Percentiles rank a stretch among this genome's conserved stretches.
phyloP scores from a whole-genome alignment of 1,140 invertebrate species.

The Tribolium madens region DNA sequence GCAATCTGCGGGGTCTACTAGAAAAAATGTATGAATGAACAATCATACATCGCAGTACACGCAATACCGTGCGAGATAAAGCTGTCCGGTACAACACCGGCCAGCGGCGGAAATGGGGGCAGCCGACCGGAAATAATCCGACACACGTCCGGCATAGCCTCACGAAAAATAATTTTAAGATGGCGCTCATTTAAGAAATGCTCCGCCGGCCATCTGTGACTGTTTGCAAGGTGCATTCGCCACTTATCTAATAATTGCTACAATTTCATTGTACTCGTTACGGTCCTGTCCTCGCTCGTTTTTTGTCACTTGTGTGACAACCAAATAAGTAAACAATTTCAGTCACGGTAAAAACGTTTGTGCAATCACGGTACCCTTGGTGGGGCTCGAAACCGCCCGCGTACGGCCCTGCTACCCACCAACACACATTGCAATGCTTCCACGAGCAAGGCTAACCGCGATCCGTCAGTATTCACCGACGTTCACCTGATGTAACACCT shows the following conservation, averaged over 20 bases:
- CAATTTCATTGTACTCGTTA: not conserved
- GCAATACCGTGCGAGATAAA: not conserved
- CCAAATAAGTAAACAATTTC: conserved; percentile 36
- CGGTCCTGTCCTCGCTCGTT: not conserved
- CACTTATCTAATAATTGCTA: conserved; percentile 33
- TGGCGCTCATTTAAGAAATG: conserved; percentile 36
- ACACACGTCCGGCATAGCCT: not conserved
- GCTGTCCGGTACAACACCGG: not conserved
- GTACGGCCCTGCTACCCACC: conserved; percentile 61
- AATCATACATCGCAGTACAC: no score
- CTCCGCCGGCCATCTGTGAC: conserved; percentile 51
- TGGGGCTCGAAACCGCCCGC: conserved; percentile 53
- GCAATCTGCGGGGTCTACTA: not conserved
- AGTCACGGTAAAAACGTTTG: conserved; percentile 1
- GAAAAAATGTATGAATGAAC: no score
- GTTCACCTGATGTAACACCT: conserved; percentile 63
- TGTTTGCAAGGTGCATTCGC: conserved; percentile 46
- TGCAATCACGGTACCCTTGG: not conserved
- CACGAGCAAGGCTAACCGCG: conserved; percentile 47
- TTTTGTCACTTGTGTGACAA: not conserved
- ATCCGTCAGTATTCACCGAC: conserved; percentile 54
- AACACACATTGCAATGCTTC: conserved; percentile 47
- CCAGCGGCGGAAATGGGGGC: not conserved
- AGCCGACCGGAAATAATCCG: not conserved
- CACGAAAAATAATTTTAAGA: not conserved